A percentile compares a stretch with the other conserved stretches of the same genome.
phyloP scores from a whole-genome alignment of 2,797 vertebrate species.

The Chelon auratus region DNA sequence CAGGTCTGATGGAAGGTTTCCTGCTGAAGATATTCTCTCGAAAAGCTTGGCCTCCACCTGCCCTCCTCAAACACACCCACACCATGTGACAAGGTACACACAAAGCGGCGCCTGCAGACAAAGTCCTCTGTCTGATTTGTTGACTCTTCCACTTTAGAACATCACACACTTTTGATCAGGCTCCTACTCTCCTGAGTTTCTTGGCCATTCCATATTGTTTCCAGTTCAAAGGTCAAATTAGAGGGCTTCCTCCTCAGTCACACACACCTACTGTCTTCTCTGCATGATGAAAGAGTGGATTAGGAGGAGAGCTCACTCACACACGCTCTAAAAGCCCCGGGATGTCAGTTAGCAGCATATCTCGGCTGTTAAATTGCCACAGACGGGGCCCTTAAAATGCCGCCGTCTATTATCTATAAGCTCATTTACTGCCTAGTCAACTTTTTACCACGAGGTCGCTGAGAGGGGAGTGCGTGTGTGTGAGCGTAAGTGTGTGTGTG shows the following conservation, averaged over 20 bases:
- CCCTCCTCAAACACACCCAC: constrained; percentile 35
- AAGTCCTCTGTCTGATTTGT: constrained; percentile 71
- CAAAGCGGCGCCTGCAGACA: constrained; percentile 66
- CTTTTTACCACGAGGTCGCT: constrained; percentile 65
- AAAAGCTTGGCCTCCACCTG: constrained; percentile 68
- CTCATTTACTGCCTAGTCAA: constrained; percentile 69
- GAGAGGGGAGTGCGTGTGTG: constrained; percentile 48
- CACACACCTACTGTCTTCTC: constrained; percentile 74
- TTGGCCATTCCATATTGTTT: constrained; percentile 57
- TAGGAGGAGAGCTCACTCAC: constrained; percentile 53
- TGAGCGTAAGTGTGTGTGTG: constrained; percentile 25
- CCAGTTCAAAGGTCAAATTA: constrained; percentile 71
- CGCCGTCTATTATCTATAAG: constrained; percentile 62
- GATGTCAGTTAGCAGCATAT: constrained; percentile 66
- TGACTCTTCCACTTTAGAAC: constrained; percentile 62
- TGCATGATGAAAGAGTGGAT: constrained; percentile 81
- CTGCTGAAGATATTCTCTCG: constrained; percentile 68
- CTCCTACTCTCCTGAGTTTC: constrained; percentile 33
- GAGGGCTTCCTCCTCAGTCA: constrained; percentile 71
- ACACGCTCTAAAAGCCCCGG: constrained; percentile 62
- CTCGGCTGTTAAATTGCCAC: constrained; percentile 65
- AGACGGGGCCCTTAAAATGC: constrained; percentile 61
- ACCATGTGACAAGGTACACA: constrained; percentile 41
- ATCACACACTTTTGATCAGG: constrained; percentile 51
- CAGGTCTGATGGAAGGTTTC: constrained; percentile 81